Evolutionary conservation across 2,888 invertebrate genomes (phyloP).

Genomic region (Rhogogaster chlorosoma): DNA sequence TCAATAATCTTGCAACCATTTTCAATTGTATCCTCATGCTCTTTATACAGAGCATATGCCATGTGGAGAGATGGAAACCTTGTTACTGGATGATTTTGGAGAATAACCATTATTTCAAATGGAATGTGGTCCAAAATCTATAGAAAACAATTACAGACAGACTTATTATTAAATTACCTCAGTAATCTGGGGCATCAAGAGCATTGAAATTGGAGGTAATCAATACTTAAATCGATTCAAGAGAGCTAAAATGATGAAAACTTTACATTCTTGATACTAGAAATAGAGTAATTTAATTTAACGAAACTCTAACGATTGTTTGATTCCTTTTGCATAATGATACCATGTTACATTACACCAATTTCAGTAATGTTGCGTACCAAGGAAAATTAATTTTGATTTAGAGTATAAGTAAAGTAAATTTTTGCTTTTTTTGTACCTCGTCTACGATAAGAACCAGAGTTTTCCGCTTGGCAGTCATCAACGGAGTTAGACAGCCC

Average conservation of each 20-base stretch:
- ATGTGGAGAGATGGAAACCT: slow-evolving; percentile 88
- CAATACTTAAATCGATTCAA: background rate
- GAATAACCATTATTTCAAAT: slow-evolving; percentile 87
- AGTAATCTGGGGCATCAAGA: background rate
- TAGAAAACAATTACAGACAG: slow-evolving; percentile 61
- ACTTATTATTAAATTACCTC: background rate
- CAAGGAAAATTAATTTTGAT: background rate
- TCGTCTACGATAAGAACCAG: slow-evolving; percentile 86
- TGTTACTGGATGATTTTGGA: slow-evolving; percentile 85
- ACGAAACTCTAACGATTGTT: background rate
- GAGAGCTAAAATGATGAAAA: background rate
- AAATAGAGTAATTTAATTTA: background rate
- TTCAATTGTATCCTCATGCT: slow-evolving; percentile 80
- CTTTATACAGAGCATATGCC: slow-evolving; percentile 82
- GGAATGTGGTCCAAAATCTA: slow-evolving; percentile 88
- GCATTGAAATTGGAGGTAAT: background rate
- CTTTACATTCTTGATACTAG: background rate
- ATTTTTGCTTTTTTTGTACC: slow-evolving; percentile 74
- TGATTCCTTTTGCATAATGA: background rate
- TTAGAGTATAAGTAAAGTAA: slow-evolving; percentile 37
- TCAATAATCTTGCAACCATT: slow-evolving; percentile 81
- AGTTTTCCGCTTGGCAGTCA: slow-evolving; percentile 80
- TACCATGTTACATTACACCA: background rate
- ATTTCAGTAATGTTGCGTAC: background rate
- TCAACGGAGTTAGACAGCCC: slow-evolving; percentile 67